Percentiles rank a stretch among this genome's conserved stretches.
phyloP scores from a whole-genome alignment of 2,888 invertebrate species.

The Apotomis betuletana region DNA sequence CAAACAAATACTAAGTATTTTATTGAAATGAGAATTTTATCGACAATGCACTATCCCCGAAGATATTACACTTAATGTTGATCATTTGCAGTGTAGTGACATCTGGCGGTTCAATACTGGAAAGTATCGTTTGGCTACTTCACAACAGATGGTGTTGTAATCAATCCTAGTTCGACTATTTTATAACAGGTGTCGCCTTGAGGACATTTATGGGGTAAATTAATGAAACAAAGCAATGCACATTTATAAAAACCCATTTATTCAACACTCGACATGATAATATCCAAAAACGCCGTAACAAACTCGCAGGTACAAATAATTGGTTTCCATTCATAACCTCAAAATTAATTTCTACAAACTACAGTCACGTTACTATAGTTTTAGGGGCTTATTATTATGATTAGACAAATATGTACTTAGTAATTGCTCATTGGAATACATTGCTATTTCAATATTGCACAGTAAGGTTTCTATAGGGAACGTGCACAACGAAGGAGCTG shows the following conservation, averaged over 20 bases:
- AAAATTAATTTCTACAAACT: slow-evolving; percentile 37
- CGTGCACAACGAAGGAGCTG: too few species aligned
- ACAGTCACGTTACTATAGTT: slow-evolving; percentile 15
- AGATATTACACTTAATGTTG: background rate
- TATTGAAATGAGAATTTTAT: too few species aligned
- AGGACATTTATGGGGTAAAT: background rate
- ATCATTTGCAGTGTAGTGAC: background rate
- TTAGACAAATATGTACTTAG: slow-evolving; percentile 8
- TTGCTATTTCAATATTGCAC: slow-evolving; percentile 12
- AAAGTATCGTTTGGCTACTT: background rate
- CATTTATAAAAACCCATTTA: slow-evolving; percentile 73
- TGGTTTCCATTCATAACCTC: slow-evolving; percentile 55
- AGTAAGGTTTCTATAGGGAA: background rate
- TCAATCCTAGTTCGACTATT: slow-evolving; percentile 5
- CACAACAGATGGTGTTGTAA: background rate
- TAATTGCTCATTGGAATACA: slow-evolving; percentile 30
- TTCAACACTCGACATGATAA: slow-evolving; percentile 69
- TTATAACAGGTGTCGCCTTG: background rate
- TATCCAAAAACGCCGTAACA: slow-evolving; percentile 72
- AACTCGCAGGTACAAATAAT: slow-evolving; percentile 64
- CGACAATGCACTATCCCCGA: too few species aligned
- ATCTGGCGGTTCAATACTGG: background rate
- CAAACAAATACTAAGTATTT: too few species aligned
- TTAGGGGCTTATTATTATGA: slow-evolving; percentile 5
- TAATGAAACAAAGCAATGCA: slow-evolving; percentile 40